phyloP scores from a whole-genome alignment of 2,113 vertebrate genomes.

The Colaptes auratus region DNA sequence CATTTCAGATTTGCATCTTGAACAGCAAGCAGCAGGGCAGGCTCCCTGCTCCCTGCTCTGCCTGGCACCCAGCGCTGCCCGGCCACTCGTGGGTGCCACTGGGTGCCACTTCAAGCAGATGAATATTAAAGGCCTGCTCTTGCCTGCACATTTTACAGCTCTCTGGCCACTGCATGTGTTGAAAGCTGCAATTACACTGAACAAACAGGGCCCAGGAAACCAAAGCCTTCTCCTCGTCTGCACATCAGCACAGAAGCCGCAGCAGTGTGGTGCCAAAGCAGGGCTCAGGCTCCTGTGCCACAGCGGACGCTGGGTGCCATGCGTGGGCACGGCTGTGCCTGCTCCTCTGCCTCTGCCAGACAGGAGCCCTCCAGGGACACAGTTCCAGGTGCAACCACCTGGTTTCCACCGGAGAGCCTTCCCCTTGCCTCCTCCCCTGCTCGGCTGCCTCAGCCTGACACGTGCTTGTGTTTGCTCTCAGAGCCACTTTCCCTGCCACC shows the following conservation, averaged over 20 bases:
- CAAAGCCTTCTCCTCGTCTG: background rate
- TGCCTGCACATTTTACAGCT: constrained; percentile 56
- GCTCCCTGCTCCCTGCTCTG: constrained; percentile 34
- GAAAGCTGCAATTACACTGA: constrained; percentile 43
- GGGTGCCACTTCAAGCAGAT: constrained; percentile 62
- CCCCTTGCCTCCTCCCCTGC: background rate
- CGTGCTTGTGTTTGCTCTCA: background rate
- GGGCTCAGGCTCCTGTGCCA: background rate
- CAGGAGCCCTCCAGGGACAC: background rate
- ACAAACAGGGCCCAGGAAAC: constrained; percentile 55
- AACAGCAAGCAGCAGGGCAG: constrained; percentile 70
- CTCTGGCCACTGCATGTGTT: constrained; percentile 55
- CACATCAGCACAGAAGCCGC: background rate
- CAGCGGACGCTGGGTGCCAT: rapidly evolving
- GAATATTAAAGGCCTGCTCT: constrained; percentile 74
- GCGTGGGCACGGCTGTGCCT: rapidly evolving
- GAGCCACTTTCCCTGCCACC: background rate
- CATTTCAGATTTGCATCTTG: constrained; percentile 73
- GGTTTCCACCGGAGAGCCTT: background rate
- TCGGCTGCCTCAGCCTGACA: background rate
- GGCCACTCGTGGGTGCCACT: constrained; percentile 53
- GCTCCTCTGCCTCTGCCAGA: rapidly evolving
- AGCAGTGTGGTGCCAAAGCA: background rate
- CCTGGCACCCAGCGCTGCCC: constrained; percentile 69
- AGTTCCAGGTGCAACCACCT: rapidly evolving